Evolutionary conservation across 2,113 vertebrate genomes (phyloP).

Genomic region (Turnix velox): DNA sequence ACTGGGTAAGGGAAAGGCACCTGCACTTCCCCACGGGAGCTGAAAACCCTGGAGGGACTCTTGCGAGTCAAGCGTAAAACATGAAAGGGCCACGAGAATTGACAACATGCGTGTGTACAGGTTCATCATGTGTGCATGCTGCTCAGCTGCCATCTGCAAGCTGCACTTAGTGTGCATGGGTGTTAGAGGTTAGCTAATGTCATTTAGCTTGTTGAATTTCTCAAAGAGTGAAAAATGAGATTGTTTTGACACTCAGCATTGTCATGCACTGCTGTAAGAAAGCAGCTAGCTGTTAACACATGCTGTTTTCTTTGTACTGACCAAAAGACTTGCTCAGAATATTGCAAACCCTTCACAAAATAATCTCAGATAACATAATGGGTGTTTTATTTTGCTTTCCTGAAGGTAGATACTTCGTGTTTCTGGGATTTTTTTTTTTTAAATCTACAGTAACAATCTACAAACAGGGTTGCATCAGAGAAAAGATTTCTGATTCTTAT

Average conservation of each 20-base stretch:
- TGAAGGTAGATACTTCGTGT: neutral
- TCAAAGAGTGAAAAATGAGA: neutral
- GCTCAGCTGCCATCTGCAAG: neutral
- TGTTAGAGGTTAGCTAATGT: neutral
- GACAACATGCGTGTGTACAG: neutral
- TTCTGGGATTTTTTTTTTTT: neutral
- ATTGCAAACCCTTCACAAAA: neutral
- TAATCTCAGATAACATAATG: neutral
- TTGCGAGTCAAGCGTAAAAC: neutral
- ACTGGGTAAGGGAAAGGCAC: neutral
- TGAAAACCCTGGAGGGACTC: neutral
- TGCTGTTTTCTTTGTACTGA: neutral
- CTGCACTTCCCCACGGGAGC: neutral
- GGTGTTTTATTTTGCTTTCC: fast-evolving
- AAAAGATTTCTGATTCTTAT: neutral
- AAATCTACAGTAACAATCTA: neutral
- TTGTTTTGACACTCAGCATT: neutral
- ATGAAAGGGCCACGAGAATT: neutral
- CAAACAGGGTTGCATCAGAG: neutral
- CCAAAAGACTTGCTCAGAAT: neutral
- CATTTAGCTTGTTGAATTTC: neutral
- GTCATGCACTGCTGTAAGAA: neutral
- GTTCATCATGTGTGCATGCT: too few relatives aligned
- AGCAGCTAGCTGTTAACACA: fast-evolving
- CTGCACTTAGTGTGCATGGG: too few relatives aligned